These are phyloP conservation scores for Aplysia californica DNA, from an alignment of 1,140 invertebrate genomes.

Conservation along the genomic window DNA sequence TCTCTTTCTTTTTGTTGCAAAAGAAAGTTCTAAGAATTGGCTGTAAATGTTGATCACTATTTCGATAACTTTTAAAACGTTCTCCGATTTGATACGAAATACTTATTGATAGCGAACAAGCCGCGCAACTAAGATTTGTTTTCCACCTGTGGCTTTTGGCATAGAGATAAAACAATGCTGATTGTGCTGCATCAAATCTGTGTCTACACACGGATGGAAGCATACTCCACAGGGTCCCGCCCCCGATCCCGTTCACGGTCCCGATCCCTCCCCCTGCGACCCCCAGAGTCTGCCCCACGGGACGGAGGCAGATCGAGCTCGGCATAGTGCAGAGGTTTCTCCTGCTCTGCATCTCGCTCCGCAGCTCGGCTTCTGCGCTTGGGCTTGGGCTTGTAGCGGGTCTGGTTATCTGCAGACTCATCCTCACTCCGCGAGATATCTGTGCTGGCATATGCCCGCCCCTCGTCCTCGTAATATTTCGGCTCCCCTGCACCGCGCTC, in stretches of 20 bases:
- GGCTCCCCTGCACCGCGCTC: too few relatives aligned
- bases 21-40: too few relatives aligned
- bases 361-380: conserved; percentile 1
- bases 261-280: neutral
- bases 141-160: neutral
- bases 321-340: neutral
- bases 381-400: conserved; percentile 1
- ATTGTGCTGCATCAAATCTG: neutral
- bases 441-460: conserved; percentile 13
- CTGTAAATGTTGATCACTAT: too few relatives aligned
- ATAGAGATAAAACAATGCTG: neutral
- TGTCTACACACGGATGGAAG: conserved; percentile 6
- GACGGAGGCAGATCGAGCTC: conserved; percentile 7
- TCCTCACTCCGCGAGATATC: conserved; percentile 16
- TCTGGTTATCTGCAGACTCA: neutral
- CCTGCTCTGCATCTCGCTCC: neutral
- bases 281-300: too few relatives aligned
- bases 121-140: neutral
- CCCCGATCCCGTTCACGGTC: neutral
- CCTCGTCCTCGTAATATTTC: neutral
- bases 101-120: neutral
- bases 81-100: neutral
- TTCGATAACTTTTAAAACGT: too few relatives aligned
- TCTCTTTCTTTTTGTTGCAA: too few relatives aligned
- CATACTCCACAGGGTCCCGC: conserved; percentile 4